Base-by-base conservation (phyloP, 1,140 invertebrate species). In the Saxidomus purpurata region DNA sequence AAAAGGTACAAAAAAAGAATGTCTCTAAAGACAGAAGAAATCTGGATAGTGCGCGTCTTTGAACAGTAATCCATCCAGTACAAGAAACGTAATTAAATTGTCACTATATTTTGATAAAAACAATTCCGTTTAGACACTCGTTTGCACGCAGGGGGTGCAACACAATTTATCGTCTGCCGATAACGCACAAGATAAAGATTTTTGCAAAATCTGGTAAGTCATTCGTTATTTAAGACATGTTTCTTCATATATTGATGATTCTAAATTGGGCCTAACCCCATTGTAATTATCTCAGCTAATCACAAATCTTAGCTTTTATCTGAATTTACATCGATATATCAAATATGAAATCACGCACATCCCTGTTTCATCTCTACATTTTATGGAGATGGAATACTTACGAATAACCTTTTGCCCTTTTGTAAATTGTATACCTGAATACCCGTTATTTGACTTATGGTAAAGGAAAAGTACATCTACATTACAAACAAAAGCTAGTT, bases 261-360 rank as follows among this genome's bases (percentile, higher is more conserved):
- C 59, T n/a, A 63, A 63, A 28, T 63, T 63, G n/a, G 59, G 59
- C n/a, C 1, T 28, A 63, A 63, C 59, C 59, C 59, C 59, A 63
- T 63, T n/a, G 28, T 28, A n/a, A 63, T 63, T 63, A 63, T 63
- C n/a, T n/a, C 59, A 63, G 59, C n/a, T 63, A 63, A 63, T 63
- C 59, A n/a, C 25, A 63, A 63, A 63, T 36, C 34, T 28, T 0
- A 19, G 15, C 67, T 71, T 22, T 71, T 36, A 71, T 36, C 67
- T 71, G 9, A 1, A 19, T 3, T 38, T 40, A 28, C 25, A 71
- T 71, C 67, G 28, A 13, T 38, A n/a, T 15, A n/a, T n/a, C n/a
- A n/a, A 71, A 38, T 4, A 36, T 71, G 67, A 71, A 71, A 38
- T 17, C 67, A 71, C 67, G 67, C 67, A 71, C 67, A 71, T 71